Conservation (phyloP, 2,797 vertebrate species). For the Naso thynnoides region DNA sequence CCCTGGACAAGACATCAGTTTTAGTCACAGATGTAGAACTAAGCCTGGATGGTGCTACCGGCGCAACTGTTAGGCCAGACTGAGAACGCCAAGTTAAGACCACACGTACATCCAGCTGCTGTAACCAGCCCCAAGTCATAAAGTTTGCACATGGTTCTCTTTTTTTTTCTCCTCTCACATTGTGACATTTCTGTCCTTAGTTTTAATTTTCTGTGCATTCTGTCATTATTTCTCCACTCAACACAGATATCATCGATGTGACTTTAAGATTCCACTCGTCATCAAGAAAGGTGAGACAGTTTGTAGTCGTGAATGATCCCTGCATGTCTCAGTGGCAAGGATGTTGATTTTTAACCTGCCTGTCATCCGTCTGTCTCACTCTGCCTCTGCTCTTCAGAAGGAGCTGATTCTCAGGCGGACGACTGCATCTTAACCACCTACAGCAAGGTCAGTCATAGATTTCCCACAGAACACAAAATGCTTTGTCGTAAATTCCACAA, state of each 20-base stretch:
- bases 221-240: slow-evolving; percentile 20
- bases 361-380: slow-evolving; percentile 3
- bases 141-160: no score
- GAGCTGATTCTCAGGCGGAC: slow-evolving; percentile 88
- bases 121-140: no score
- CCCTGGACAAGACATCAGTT: no score
- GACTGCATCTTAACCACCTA: slow-evolving; percentile 92
- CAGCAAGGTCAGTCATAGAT: slow-evolving; percentile 90
- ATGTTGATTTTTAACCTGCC: background rate
- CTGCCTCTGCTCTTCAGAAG: slow-evolving; percentile 77
- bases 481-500: slow-evolving; percentile 6
- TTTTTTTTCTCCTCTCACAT: no score
- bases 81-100: no score
- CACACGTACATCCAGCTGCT: no score
- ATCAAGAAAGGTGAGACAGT: slow-evolving; percentile 92
- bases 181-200: background rate
- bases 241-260: slow-evolving; percentile 96
- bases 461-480: background rate
- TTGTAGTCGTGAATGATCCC: background rate
- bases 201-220: background rate
- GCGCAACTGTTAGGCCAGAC: no score
- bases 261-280: slow-evolving; percentile 97
- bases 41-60: no score
- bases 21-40: no score
- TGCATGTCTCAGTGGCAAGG: background rate